A percentile compares a stretch with the other conserved stretches of the same genome.
phyloP scores from a whole-genome alignment of 2,888 invertebrate species.

The Atherix ibis region DNA sequence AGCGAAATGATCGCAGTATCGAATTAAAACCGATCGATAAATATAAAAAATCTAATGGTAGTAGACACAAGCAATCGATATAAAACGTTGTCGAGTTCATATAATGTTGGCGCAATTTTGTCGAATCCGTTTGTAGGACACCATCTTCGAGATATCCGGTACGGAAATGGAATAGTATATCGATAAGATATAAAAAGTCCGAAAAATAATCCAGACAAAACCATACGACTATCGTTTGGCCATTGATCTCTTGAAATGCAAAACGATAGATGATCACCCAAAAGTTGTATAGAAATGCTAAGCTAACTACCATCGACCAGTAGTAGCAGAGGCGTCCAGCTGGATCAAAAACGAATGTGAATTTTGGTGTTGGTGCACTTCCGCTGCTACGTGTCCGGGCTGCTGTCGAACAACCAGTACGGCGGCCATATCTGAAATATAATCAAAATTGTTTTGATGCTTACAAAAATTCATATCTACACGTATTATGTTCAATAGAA shows the following conservation, averaged over 20 bases:
- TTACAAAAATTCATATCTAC: no score
- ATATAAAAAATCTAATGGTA: constrained; percentile 96
- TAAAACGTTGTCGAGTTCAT: constrained; percentile 97
- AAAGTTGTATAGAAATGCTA: constrained; percentile 92
- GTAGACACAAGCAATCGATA: constrained; percentile 93
- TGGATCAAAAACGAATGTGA: constrained; percentile 97
- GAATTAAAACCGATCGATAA: constrained; percentile 95
- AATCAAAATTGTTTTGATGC: no score
- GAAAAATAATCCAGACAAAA: constrained; percentile 94
- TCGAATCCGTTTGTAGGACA: constrained; percentile 88
- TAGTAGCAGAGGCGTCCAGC: constrained; percentile 92
- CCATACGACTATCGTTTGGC: constrained; percentile 86
- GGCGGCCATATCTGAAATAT: constrained; percentile 15
- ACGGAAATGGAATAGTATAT: constrained; percentile 93
- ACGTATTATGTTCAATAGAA: no score
- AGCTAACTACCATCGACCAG: constrained; percentile 93
- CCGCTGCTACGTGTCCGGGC: constrained; percentile 16
- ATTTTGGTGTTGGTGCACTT: constrained; percentile 37
- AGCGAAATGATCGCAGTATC: constrained; percentile 83
- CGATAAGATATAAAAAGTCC: constrained; percentile 89
- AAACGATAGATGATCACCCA: constrained; percentile 98
- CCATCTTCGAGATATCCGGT: constrained; percentile 97
- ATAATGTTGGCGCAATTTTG: constrained; percentile 87
- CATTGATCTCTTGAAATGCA: constrained; percentile 94
- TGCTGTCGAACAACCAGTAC: constrained; percentile 15